Evolutionary conservation across 1,140 invertebrate species (phyloP).

Genomic region (Orius insidiosus): DNA sequence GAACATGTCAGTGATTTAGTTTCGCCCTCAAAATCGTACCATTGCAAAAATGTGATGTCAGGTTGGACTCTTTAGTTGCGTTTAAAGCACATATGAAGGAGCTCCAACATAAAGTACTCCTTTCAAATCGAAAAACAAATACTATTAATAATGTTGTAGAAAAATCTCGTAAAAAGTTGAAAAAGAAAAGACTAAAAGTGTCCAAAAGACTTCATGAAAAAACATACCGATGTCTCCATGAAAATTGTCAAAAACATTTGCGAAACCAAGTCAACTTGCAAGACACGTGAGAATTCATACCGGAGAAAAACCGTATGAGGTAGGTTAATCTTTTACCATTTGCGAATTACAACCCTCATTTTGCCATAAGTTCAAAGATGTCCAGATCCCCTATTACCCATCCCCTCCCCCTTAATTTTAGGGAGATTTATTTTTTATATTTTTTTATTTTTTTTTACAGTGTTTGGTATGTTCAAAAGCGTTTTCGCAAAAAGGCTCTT

Average conservation of each 20-base stretch:
- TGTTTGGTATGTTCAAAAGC: constrained; percentile 40
- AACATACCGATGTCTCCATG: constrained; percentile 12
- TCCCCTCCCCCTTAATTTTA: too few relatives aligned
- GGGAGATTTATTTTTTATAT: too few relatives aligned
- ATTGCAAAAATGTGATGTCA: constrained; percentile 27
- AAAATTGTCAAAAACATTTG: constrained; percentile 38
- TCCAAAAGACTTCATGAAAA: constrained; percentile 15
- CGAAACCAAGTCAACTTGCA: constrained; percentile 37
- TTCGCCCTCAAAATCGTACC: constrained; percentile 18
- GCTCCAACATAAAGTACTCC: constrained; percentile 32
- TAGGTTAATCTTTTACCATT: too few relatives aligned
- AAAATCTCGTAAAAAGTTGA: constrained; percentile 2
- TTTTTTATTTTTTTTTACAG: constrained; percentile 27
- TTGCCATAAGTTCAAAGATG: too few relatives aligned
- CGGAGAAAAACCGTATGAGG: constrained; percentile 43
- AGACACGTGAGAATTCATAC: constrained; percentile 44
- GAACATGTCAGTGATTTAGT: constrained; percentile 29
- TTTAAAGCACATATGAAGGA: constrained; percentile 34
- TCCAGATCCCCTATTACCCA: too few relatives aligned
- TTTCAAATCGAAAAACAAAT: background rate
- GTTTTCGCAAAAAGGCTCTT: constrained; percentile 50
- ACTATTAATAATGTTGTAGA: background rate
- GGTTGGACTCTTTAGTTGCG: constrained; percentile 24
- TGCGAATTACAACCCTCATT: too few relatives aligned
- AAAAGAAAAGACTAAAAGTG: constrained; percentile 18